Conservation (phyloP, 2,797 vertebrate species). For the Aplochiton taeniatus region DNA sequence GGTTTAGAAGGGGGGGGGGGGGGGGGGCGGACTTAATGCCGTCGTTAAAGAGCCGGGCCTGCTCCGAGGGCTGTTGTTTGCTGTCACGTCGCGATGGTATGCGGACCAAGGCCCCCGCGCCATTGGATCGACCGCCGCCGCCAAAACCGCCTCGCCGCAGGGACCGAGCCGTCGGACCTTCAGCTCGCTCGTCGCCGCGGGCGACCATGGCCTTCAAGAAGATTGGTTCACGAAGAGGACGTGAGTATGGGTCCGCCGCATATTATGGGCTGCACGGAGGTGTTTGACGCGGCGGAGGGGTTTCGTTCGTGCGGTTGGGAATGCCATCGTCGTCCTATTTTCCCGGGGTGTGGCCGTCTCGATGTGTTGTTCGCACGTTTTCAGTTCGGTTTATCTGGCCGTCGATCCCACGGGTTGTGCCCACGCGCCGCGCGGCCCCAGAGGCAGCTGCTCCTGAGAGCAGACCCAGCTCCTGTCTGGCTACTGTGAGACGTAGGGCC, state of each 20-base stretch:
- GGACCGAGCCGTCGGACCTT: slow-evolving; percentile 28
- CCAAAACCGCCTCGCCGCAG: slow-evolving; percentile 32
- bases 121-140: slow-evolving; percentile 36
- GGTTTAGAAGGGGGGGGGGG: neutral
- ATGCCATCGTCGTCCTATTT: too few species aligned
- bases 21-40: neutral
- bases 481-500: slow-evolving; percentile 3
- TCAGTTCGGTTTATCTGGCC: too few species aligned
- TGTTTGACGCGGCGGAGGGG: neutral
- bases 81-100: neutral
- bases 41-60: neutral
- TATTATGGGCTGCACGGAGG: neutral
- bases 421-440: too few species aligned
- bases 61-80: neutral
- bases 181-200: slow-evolving; percentile 1
- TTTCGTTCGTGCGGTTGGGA: too few species aligned
- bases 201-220: slow-evolving; percentile 49
- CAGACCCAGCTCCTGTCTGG: neutral
- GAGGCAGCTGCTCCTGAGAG: too few species aligned
- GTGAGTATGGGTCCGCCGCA: slow-evolving; percentile 22
- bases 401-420: too few species aligned
- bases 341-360: too few species aligned
- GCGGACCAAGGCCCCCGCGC: slow-evolving; percentile 17
- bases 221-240: slow-evolving; percentile 20
- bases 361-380: too few species aligned